These are phyloP conservation scores for Artibeus lituratus DNA, from an alignment of 2,797 vertebrate genomes.

Conservation along the genomic window DNA sequence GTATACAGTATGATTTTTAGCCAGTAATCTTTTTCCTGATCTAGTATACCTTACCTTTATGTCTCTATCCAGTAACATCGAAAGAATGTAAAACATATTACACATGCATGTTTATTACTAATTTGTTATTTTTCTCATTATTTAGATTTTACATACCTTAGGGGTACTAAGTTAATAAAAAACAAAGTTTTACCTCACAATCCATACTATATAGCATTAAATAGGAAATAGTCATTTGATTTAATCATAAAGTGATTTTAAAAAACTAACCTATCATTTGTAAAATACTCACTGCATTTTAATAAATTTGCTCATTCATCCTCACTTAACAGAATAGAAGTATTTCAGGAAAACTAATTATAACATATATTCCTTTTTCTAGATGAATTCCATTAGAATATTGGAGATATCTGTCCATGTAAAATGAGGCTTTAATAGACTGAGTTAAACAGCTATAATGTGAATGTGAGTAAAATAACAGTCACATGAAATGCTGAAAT, in stretches of 20 bases:
- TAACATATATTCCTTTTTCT: not conserved
- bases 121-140: not conserved
- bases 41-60: not conserved
- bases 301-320: not conserved
- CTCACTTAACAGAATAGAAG: conserved; percentile 30
- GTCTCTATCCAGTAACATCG: not conserved
- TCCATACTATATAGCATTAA: not conserved
- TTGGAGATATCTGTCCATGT: conserved; percentile 1
- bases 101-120: not conserved
- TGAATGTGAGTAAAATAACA: conserved; percentile 18
- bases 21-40: not conserved
- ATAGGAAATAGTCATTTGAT: not conserved
- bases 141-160: not conserved
- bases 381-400: not conserved
- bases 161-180: not conserved
- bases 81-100: not conserved
- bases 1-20: not conserved
- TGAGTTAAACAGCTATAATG: not conserved
- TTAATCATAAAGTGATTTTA: not conserved
- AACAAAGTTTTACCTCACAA: not conserved
- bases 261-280: not conserved
- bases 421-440: conserved; percentile 17
- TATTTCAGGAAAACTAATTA: conserved; percentile 29
- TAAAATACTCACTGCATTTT: not conserved
- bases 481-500: not conserved